Conservation (phyloP, 23 tunicate species). For the Oikopleura dioica region DNA sequence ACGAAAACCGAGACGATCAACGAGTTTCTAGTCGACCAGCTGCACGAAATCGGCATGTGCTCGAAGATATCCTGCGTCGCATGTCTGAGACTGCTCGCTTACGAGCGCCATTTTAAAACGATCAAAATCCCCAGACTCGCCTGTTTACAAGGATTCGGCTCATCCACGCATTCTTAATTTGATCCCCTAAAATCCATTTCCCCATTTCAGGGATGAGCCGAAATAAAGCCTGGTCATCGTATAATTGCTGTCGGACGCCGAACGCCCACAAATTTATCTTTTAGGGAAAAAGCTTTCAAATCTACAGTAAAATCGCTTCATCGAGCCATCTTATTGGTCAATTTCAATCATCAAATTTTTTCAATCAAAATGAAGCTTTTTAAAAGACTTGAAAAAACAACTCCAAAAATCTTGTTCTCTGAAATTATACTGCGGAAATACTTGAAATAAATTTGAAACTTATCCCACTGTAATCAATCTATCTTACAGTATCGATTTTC, state of each 20-base stretch:
- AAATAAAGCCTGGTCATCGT: not conserved
- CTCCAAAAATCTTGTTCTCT: too few relatives aligned
- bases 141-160: not conserved
- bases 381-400: too few relatives aligned
- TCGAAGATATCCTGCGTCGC: conserved; percentile 5
- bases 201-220: not conserved
- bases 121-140: conserved; percentile 3
- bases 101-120: not conserved
- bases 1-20: not conserved
- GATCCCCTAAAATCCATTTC: not conserved
- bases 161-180: too few relatives aligned
- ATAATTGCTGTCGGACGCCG: not conserved
- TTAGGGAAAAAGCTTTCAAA: too few relatives aligned
- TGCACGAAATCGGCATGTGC: conserved; percentile 4
- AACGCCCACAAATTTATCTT: not conserved
- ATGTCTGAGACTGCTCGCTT: not conserved
- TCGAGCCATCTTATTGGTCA: too few relatives aligned
- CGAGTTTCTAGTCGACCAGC: conserved; percentile 1
- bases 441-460: too few relatives aligned
- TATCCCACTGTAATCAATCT: too few relatives aligned
- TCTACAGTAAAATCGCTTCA: too few relatives aligned
- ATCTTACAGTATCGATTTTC: too few relatives aligned
- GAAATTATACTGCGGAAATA: too few relatives aligned
- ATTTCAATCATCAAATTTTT: too few relatives aligned
- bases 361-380: too few relatives aligned